A percentile compares a stretch with the other conserved stretches of the same genome.
These are phyloP conservation scores for Spea bombifrons DNA, from an alignment of 2,113 vertebrate genomes.

Conservation along the genomic window DNA sequence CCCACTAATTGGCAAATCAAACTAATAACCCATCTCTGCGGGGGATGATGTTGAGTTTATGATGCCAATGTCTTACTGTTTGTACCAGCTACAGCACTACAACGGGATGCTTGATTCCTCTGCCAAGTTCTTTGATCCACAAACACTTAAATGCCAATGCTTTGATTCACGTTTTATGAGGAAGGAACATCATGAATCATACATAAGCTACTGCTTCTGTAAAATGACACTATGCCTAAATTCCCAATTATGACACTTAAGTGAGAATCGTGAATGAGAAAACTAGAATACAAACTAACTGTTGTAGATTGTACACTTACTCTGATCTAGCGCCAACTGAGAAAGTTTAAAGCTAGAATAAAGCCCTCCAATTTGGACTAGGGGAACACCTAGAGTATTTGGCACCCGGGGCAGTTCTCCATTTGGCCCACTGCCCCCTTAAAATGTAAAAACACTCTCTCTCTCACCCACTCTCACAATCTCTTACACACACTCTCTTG, in stretches of 20 bases:
- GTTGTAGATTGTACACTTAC: too few species aligned
- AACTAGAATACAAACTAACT: background rate
- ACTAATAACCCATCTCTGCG: constrained; percentile 39
- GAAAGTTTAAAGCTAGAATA: too few species aligned
- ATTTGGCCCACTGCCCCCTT: too few species aligned
- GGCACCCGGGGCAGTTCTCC: too few species aligned
- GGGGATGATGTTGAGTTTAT: constrained; percentile 27
- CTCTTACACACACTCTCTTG: too few species aligned
- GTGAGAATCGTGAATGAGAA: background rate
- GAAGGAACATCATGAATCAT: constrained; percentile 29
- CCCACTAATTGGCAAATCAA: constrained; percentile 41
- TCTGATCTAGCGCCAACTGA: too few species aligned
- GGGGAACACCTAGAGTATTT: too few species aligned
- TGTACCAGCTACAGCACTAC: constrained; percentile 28
- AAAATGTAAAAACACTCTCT: too few species aligned
- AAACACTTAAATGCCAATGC: constrained; percentile 29
- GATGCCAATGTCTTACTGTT: constrained; percentile 36
- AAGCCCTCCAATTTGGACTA: too few species aligned
- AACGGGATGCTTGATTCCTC: constrained; percentile 13
- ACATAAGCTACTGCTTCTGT: constrained; percentile 1
- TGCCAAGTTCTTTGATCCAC: constrained; percentile 41
- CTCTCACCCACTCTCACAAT: too few species aligned
- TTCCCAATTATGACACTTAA: background rate
- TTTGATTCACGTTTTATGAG: constrained; percentile 23
- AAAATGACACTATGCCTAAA: background rate